Evolutionary conservation across 2,797 vertebrate genomes (phyloP), one percentile per base, ranked within the genome.

Genomic region (Aulostomus chinensis): DNA sequence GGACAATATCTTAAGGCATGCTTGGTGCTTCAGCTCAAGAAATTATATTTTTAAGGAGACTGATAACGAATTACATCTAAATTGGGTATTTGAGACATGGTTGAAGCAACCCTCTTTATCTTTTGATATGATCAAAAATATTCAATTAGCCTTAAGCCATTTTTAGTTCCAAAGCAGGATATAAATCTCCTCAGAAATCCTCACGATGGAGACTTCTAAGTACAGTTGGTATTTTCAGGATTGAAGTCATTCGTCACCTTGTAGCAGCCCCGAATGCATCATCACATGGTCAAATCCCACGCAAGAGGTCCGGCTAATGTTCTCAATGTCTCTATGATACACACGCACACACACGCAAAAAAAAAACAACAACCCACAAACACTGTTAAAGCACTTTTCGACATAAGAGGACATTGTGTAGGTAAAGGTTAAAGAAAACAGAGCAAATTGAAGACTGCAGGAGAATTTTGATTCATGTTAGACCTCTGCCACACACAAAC

Each of bases 1-100:
- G n/a, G n/a, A n/a, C n/a, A n/a, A n/a, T n/a, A n/a, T n/a, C n/a
- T n/a, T n/a, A n/a, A n/a, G n/a, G n/a, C n/a, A n/a, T n/a, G n/a
- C n/a, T n/a, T n/a, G n/a, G n/a, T n/a, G n/a, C n/a, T n/a, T n/a
- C n/a, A n/a, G n/a, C n/a, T n/a, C n/a, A n/a, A n/a, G n/a, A n/a
- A n/a, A n/a, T 76, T 80, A 61, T 68, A 72, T 82, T 73, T 85
- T 82, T 82, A 78, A 86, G 78, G 72, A 77, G 69, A 54, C 58
- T 54, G 63, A 68, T 51, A 55, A 67, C 68, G 63, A 63, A 42
- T 68, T 46, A 66, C 51, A 58, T 49, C 65, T 75, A 62, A 52
- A 61, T 54, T 42, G 65, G 68, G 53, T 48, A 55, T 70, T 67
- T 51, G 38, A 72, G 34, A 66, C 51, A 60, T 71, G 53, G 48